Evolutionary conservation across 92 coral and sea anemone species (phyloP).

Genomic region (Isaurus tuberculatus): DNA sequence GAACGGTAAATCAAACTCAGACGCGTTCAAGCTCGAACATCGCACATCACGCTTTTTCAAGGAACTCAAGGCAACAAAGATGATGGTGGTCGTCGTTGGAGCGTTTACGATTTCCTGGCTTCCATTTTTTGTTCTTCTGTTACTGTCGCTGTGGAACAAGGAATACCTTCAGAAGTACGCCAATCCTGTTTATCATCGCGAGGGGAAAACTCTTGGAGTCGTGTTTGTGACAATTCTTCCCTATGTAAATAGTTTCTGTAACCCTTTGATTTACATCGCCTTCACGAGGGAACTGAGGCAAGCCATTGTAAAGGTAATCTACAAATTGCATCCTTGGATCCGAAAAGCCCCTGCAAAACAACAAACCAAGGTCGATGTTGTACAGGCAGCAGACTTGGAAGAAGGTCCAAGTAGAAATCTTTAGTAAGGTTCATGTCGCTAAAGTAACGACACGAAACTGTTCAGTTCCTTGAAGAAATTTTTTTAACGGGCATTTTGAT

Average conservation of each 20-base stretch:
- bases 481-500: no score
- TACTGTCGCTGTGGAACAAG: constrained; percentile 70
- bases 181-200: constrained; percentile 5
- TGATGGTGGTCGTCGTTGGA: constrained; percentile 84
- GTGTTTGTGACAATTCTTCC: constrained; percentile 73
- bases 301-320: constrained; percentile 38
- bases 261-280: constrained; percentile 79
- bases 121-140: constrained; percentile 75
- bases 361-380: not conserved
- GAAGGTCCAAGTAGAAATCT: no score
- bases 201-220: constrained; percentile 20
- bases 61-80: constrained; percentile 80
- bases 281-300: constrained; percentile 79
- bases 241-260: constrained; percentile 75
- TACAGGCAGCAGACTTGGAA: not conserved
- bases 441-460: no score
- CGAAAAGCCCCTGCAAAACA: not conserved
- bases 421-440: no score
- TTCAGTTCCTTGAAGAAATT: no score
- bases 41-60: constrained; percentile 66
- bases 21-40: constrained; percentile 8
- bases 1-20: constrained; percentile 35
- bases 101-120: constrained; percentile 77
- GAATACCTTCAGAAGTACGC: constrained; percentile 40
- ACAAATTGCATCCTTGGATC: constrained; percentile 14